phyloP scores from a whole-genome alignment of 2,797 vertebrate genomes.

The Florisuga fusca region DNA sequence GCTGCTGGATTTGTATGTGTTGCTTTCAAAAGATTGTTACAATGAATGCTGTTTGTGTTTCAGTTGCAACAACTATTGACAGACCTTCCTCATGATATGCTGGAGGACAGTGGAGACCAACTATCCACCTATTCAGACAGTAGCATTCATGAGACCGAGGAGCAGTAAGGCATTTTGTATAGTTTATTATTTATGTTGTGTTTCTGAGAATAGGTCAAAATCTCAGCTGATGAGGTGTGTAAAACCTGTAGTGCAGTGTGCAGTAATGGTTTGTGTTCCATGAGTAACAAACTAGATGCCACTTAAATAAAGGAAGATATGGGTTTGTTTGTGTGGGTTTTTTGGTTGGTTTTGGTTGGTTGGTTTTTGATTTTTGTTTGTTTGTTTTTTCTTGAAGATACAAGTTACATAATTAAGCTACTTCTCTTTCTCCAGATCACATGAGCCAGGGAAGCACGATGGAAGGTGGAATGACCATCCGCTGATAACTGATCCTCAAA shows the following conservation, averaged over 20 bases:
- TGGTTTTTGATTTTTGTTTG: not conserved
- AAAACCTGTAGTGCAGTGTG: not conserved
- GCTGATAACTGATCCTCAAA: slow-evolving; percentile 74
- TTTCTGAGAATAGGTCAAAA: not conserved
- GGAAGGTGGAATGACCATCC: slow-evolving; percentile 80
- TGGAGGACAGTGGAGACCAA: slow-evolving; percentile 93
- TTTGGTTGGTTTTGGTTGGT: not conserved
- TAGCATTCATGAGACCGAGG: slow-evolving; percentile 78
- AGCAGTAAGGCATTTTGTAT: slow-evolving; percentile 80
- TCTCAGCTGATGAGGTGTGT: not conserved
- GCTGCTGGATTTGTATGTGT: not conserved
- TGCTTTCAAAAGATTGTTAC: not conserved
- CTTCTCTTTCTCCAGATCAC: slow-evolving; percentile 72
- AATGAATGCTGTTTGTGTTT: not conserved
- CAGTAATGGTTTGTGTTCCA: not conserved
- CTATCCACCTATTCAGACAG: slow-evolving; percentile 84
- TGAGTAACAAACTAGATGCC: not conserved
- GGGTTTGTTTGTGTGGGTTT: not conserved
- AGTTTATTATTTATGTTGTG: not conserved
- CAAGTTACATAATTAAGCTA: not conserved
- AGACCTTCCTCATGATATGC: slow-evolving; percentile 96
- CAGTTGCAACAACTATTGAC: slow-evolving; percentile 94
- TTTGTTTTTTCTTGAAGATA: not conserved
- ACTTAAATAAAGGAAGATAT: not conserved
- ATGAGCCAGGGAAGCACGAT: slow-evolving; percentile 76